Evolutionary conservation across 2,888 invertebrate species (phyloP), one percentile per base, ranked within the genome.

Genomic region (Nowickia ferox): DNA sequence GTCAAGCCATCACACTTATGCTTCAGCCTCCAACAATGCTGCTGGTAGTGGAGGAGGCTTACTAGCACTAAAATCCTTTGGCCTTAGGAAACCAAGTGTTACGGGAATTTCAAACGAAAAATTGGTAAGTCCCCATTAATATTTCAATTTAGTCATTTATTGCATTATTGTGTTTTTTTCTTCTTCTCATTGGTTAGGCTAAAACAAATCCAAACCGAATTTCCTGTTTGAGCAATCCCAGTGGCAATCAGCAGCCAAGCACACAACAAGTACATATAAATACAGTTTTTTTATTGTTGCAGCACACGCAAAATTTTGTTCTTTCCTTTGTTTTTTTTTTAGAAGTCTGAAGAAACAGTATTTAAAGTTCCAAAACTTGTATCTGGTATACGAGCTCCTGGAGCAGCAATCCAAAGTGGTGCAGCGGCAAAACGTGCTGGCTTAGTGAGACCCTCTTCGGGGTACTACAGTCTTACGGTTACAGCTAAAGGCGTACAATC

Each of bases 391-490:
- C 90, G 91, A 79, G 90, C 88, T 40, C 91, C 91, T 53, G 87
- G 88, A 71, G 75, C 88, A 61, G 82, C 88, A 77, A 46, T 17
- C 10, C 74, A 79, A 59, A 55, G 63, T 30, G 55, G 48, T 11
- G 15, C 46, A 53, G 57, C 65, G 15, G 19, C 69, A 40, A 91
- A 92, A 84, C 89, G 91, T 71, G 89, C 89, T 89, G 91, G 91
- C 15, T 89, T 92, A 17, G 88, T 91, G 13, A 90, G 93, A 42
- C 92, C 92, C 13, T 93, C 93, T 8, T 93, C 93, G 17, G 93
- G 92, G 22, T 93, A 90, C 86, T 93, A 92, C 84, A 92, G 92
- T 87, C 89, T 90, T 61, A 90, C 88, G 79, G 89, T 89, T 69
- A 87, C 88, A 11, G 87, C 87, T 17, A 90, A 88, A 78, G 72